These are phyloP conservation scores for Chaenocephalus aceratus DNA, from an alignment of 2,113 vertebrate genomes.

Conservation along the genomic window DNA sequence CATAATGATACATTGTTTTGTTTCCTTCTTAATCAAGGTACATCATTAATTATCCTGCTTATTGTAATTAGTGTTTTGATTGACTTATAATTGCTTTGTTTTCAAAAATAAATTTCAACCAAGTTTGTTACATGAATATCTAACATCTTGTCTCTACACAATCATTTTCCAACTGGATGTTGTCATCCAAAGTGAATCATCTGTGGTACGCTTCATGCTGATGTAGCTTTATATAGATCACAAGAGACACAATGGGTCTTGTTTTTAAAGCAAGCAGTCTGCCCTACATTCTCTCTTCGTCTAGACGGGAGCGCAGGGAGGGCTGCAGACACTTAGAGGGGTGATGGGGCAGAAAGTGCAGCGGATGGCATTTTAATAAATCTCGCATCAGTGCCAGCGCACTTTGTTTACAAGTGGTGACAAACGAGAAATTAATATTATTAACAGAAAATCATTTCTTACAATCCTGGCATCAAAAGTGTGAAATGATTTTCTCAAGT, in stretches of 20 bases:
- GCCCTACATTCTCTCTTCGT: constrained; percentile 55
- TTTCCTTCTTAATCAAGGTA: not conserved
- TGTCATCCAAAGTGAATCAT: not conserved
- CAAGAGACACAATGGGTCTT: constrained; percentile 2
- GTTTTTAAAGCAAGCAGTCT: constrained; percentile 36
- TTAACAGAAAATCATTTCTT: not conserved
- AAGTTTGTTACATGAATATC: not conserved
- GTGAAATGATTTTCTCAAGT: not conserved
- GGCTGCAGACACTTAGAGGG: constrained; percentile 18
- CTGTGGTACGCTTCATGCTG: not conserved
- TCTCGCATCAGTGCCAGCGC: not conserved
- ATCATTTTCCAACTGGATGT: not conserved
- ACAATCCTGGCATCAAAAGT: not conserved
- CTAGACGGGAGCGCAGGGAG: constrained; percentile 35
- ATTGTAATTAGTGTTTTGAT: not conserved
- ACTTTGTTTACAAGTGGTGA: constrained; percentile 3
- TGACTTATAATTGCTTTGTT: not conserved
- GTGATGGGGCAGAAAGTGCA: constrained; percentile 16
- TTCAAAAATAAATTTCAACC: no score
- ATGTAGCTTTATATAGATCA: not conserved
- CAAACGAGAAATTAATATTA: not conserved
- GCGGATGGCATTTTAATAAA: constrained; percentile 41
- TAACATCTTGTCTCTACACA: not conserved
- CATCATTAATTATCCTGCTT: not conserved
- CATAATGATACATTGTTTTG: not conserved